Percentiles rank a stretch among this genome's conserved stretches.
Evolutionary conservation across 2,797 vertebrate genomes (phyloP).

Genomic region (Psittacula derbiana): DNA sequence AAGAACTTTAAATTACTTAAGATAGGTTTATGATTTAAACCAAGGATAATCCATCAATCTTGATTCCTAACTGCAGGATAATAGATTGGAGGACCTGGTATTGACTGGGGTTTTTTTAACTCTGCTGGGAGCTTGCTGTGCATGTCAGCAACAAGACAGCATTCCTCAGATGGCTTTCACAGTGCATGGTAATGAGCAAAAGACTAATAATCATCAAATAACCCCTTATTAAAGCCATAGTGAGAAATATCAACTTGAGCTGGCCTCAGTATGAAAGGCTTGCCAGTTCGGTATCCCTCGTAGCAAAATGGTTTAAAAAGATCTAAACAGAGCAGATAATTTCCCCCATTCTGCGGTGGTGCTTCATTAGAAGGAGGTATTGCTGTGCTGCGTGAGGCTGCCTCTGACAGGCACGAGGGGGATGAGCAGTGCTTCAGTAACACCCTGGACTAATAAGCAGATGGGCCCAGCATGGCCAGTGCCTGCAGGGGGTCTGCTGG

Average conservation of each 20-base stretch:
- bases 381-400: neutral
- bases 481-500: neutral
- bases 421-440: slow-evolving; percentile 13
- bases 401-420: neutral
- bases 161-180: slow-evolving; percentile 56
- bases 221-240: slow-evolving; percentile 72
- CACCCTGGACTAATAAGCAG: slow-evolving; percentile 3
- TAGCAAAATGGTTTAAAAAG: neutral
- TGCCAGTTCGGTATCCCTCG: neutral
- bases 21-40: neutral
- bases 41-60: neutral
- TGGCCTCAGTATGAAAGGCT: neutral
- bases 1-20: neutral
- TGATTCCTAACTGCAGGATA: neutral
- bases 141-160: neutral
- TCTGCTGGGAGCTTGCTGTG: neutral
- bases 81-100: neutral
- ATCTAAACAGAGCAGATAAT: neutral
- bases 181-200: slow-evolving; percentile 76
- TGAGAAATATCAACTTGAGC: neutral
- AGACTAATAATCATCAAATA: slow-evolving; percentile 74
- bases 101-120: neutral
- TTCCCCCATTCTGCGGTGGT: neutral
- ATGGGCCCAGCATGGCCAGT: neutral
- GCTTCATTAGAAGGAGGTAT: slow-evolving; percentile 31